Percentiles rank a stretch among this genome's conserved stretches.
Conservation (phyloP, 2,888 invertebrate species). For the Diaprepes abbreviatus region DNA sequence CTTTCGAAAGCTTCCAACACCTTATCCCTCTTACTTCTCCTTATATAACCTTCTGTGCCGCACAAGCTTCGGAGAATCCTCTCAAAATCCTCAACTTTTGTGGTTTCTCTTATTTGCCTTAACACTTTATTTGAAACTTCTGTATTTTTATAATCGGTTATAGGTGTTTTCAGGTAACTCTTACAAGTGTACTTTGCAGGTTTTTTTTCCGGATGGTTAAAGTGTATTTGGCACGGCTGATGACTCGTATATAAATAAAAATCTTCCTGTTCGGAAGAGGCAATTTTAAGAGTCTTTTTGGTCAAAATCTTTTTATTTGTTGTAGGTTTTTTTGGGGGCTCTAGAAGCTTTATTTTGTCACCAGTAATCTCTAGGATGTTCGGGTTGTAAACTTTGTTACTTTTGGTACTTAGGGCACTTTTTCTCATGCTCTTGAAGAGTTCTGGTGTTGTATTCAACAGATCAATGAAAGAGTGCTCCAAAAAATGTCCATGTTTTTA, state of each 20-base stretch:
- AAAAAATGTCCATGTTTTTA: not conserved
- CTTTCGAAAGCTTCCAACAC: conserved; percentile 69
- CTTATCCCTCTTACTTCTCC: conserved; percentile 66
- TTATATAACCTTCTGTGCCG: conserved; percentile 53
- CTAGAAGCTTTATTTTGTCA: conserved; percentile 48
- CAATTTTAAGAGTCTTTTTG: conserved; percentile 47
- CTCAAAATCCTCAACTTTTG: conserved; percentile 72
- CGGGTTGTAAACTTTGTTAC: conserved; percentile 39
- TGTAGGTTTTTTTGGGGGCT: conserved; percentile 12
- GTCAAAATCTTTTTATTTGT: conserved; percentile 37
- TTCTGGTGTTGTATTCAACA: not conserved
- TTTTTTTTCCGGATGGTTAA: not conserved
- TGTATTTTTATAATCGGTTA: conserved; percentile 60
- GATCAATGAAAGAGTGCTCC: not conserved
- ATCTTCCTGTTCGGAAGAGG: conserved; percentile 28
- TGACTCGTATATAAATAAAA: not conserved
- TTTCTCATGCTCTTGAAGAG: conserved; percentile 40
- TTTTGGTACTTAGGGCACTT: conserved; percentile 38
- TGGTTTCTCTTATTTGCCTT: conserved; percentile 73
- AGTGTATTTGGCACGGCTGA: conserved; percentile 13
- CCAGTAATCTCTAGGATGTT: conserved; percentile 54
- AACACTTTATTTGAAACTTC: conserved; percentile 60
- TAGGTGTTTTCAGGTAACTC: conserved; percentile 22
- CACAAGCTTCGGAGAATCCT: conserved; percentile 70
- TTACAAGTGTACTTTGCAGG: conserved; percentile 7